A percentile compares a stretch with the other conserved stretches of the same genome.
phyloP scores from a whole-genome alignment of 1,140 invertebrate genomes.

The Anadara kagoshimensis region DNA sequence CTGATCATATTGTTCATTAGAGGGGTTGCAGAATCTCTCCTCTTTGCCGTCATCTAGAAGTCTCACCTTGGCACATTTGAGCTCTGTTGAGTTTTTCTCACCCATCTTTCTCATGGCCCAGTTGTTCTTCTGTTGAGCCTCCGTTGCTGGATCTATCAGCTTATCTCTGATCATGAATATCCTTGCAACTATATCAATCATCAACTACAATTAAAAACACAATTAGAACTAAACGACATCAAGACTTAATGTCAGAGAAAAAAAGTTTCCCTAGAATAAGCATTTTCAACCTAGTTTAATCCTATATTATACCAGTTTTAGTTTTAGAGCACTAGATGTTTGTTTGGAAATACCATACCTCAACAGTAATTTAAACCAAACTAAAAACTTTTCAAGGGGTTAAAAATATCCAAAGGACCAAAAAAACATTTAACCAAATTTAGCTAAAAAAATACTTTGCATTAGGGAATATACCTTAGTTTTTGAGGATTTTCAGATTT shows the following conservation, averaged over 20 bases:
- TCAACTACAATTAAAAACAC: conserved; percentile 43
- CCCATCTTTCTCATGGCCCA: conserved; percentile 15
- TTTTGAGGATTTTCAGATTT: too few relatives aligned
- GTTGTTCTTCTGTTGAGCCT: conserved; percentile 42
- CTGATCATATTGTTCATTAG: background rate
- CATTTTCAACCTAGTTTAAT: too few relatives aligned
- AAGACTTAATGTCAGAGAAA: background rate
- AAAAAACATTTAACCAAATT: too few relatives aligned
- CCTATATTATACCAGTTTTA: too few relatives aligned
- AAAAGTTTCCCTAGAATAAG: too few relatives aligned
- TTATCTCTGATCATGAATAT: conserved; percentile 46
- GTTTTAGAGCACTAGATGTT: too few relatives aligned
- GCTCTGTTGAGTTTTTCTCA: conserved; percentile 23
- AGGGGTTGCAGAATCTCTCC: conserved; percentile 22
- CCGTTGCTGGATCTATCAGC: conserved; percentile 33
- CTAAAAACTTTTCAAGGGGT: too few relatives aligned
- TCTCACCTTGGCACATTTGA: conserved; percentile 48
- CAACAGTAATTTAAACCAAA: too few relatives aligned
- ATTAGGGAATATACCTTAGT: too few relatives aligned
- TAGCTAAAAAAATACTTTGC: too few relatives aligned
- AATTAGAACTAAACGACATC: background rate
- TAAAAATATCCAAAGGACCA: too few relatives aligned
- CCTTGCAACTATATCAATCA: conserved; percentile 55
- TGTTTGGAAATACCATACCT: too few relatives aligned
- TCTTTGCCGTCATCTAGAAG: conserved; percentile 57